Base-by-base conservation (phyloP, 2,113 vertebrate genomes). In the Perca flavescens region DNA sequence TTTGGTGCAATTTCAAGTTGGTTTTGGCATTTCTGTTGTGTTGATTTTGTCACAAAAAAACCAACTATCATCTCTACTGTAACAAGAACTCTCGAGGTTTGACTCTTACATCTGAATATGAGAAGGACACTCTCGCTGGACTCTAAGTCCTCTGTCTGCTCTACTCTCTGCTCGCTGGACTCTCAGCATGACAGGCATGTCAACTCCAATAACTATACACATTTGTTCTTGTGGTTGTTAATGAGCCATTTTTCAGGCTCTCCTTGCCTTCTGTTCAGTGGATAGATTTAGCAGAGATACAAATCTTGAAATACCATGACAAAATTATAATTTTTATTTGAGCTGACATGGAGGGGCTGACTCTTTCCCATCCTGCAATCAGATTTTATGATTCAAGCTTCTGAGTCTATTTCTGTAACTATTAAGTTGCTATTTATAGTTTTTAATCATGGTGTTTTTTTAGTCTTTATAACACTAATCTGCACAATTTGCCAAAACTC, bases 241-340 rank as follows among this genome's bases (percentile, higher is more conserved):
- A 78, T 57, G 17, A 74, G 54, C 40, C 22, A 67, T 49, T 85
- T 40, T 49, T 28, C 36, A 67, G 22, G 8, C 47, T 66, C 11
- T 49, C 46, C 2, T 72, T n/a, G 34, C 49, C 21, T 36, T 67
- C 40, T 66, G 43, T 19, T 60, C 3, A 21, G 6, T 71, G 47
- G 47, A 61, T 56, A 31, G 73, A 77, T 81, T 52, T n/a, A 60
- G 57, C 28, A 65, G 60, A 80, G 66, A 40, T 36, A 49, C 3
- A 61, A 65, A 56, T 64, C n/a, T 57, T 64, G 2, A 72, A 46
- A 19, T 34, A 34, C 40, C 15, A 28, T 50, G 16, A 17, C 36
- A 4, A 56, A 52, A 68, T 65, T 57, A 22, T 52, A n/a, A 74
- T 74, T 22, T 21, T 31, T 34, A 19, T 74, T 80, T 63, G 14